Evolutionary conservation across 2,888 invertebrate genomes (phyloP), one percentile per base, ranked within the genome.

Genomic region (Lamproptera curius): DNA sequence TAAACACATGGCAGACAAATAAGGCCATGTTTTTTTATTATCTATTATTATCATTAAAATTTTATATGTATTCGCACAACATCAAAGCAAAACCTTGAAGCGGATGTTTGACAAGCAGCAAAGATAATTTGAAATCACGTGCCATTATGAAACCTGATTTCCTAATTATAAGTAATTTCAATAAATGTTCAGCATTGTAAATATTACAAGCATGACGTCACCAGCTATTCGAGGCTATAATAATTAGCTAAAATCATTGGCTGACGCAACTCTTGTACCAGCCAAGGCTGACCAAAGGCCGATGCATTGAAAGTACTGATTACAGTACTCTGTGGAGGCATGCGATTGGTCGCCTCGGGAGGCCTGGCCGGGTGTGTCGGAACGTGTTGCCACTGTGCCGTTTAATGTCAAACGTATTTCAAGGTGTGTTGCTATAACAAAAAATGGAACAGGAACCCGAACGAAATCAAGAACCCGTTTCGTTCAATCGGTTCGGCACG

Each of bases 341-440:
- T 61, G 60, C 68, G 80, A 86, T 86, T 86, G 86, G 86, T 52
- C 56, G 65, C 40, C 55, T 37, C 45, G 55, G 82, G 84, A 73
- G 86, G 86, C 85, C 78, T 76, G 86, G 79, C 81, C 63, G 65
- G 84, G 85, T 82, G 84, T 85, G 84, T 73, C 76, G 71, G 63
- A 78, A 77, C 83, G 67, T 71, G 74, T 70, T 68, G 62, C 54
- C 55, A 45, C 53, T 60, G 59, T 53, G 57, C 57, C 55, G 58
- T 56, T 65, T 58, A 78, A 74, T 65, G 60, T 55, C 63, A 61
- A 60, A 58, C 49, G 59, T 54, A 54, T 51, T 57, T 52, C 57
- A 69, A 69, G 63, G 57, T 57, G 39, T 59, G 57, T 58, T 54
- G 57, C 61, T 54, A 36, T 42, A 58, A 62, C 62, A 67, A 68